These are phyloP conservation scores for Hypomesus transpacificus DNA, from an alignment of 2,113 vertebrate species.

Conservation along the genomic window DNA sequence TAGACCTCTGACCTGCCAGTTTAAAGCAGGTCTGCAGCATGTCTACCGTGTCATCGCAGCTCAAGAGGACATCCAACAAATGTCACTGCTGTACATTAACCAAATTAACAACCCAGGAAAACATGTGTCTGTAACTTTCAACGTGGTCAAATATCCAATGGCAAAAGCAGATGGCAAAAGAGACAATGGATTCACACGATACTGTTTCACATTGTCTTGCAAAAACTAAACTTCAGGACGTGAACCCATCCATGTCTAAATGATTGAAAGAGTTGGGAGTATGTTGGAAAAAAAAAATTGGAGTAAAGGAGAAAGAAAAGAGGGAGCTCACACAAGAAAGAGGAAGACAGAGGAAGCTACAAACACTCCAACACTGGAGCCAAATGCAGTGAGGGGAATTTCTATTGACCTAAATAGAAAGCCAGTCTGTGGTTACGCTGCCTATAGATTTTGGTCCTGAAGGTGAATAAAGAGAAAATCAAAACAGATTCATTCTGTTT, in stretches of 20 bases:
- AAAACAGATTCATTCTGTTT: slow-evolving; percentile 65
- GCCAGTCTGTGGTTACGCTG: slow-evolving; percentile 23
- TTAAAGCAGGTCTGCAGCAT: slow-evolving; percentile 35
- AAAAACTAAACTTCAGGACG: neutral
- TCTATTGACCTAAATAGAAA: slow-evolving; percentile 49
- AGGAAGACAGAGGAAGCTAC: neutral
- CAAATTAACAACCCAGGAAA: slow-evolving; percentile 50
- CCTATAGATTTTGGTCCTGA: slow-evolving; percentile 45
- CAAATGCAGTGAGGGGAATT: slow-evolving; percentile 39
- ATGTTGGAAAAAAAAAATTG: slow-evolving; percentile 26
- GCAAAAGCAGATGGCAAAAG: slow-evolving; percentile 40
- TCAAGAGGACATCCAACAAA: slow-evolving; percentile 36
- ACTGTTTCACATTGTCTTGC: slow-evolving; percentile 29
- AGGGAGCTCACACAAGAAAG: slow-evolving; percentile 4
- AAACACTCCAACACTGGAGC: slow-evolving; percentile 29
- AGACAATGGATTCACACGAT: slow-evolving; percentile 24
- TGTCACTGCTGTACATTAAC: slow-evolving; percentile 30
- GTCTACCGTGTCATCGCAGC: slow-evolving; percentile 29
- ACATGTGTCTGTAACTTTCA: slow-evolving; percentile 35
- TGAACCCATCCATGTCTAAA: neutral
- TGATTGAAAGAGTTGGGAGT: slow-evolving; percentile 17
- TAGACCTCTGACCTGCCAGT: slow-evolving; percentile 45
- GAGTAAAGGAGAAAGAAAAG: slow-evolving; percentile 18
- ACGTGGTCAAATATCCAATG: slow-evolving; percentile 29
- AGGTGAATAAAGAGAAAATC: slow-evolving; percentile 61